phyloP scores from a whole-genome alignment of 2,113 vertebrate genomes.

The Psammodynastes pulverulentus region DNA sequence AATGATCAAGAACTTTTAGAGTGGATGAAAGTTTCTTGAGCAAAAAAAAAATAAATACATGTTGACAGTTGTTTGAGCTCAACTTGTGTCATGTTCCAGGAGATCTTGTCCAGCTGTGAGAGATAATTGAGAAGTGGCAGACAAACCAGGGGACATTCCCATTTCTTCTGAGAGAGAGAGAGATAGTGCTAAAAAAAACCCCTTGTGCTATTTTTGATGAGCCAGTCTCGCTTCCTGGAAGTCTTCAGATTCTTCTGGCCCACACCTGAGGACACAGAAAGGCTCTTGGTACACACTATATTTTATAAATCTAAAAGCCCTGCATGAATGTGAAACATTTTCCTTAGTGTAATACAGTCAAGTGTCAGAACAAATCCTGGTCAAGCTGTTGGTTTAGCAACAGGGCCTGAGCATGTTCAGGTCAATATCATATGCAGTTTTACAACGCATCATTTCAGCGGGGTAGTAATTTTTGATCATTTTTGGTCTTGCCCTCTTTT shows the following conservation, averaged over 20 bases:
- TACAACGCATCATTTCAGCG: neutral
- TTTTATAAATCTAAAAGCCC: neutral
- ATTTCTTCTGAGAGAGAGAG: neutral
- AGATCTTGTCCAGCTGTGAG: neutral
- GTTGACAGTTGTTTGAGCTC: neutral
- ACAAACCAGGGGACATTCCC: neutral
- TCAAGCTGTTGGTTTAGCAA: neutral
- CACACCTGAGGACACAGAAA: neutral
- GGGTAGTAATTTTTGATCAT: slow-evolving; percentile 11
- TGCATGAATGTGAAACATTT: neutral
- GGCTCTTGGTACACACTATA: neutral
- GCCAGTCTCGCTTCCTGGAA: neutral
- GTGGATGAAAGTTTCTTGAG: neutral
- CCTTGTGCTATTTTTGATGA: neutral
- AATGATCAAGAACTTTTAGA: neutral
- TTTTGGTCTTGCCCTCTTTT: slow-evolving; percentile 5
- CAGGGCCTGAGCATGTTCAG: neutral
- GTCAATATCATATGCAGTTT: neutral
- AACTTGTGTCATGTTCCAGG: neutral
- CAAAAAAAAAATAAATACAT: no score
- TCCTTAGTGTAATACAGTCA: neutral
- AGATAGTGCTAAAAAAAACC: neutral
- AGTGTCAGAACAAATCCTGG: neutral
- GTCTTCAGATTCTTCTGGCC: neutral
- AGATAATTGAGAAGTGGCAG: neutral